Conservation (phyloP, 2,888 invertebrate genomes). For the Buathra laborator region DNA sequence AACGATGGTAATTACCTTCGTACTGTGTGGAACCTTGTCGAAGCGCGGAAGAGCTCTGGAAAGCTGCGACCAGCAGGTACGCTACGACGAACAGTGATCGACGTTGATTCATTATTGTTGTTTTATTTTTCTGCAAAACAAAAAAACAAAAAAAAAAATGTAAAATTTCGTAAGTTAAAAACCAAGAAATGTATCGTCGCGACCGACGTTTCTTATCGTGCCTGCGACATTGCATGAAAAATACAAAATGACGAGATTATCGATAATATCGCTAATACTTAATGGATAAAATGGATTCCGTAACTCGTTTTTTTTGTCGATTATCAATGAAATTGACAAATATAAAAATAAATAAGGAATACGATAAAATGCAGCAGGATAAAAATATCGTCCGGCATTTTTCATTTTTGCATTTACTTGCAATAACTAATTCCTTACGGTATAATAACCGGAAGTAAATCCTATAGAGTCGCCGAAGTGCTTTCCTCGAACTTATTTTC, state of each 20-base stretch:
- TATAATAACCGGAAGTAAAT: no score
- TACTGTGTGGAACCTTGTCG: constrained; percentile 73
- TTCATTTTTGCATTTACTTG: no score
- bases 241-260: no score
- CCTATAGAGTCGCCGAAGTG: neutral
- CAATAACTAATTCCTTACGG: neutral
- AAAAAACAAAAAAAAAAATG: neutral
- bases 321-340: neutral
- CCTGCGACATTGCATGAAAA: no score
- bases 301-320: neutral
- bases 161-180: no score
- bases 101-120: constrained; percentile 40
- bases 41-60: constrained; percentile 66
- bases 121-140: constrained; percentile 58
- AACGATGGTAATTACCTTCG: constrained; percentile 74
- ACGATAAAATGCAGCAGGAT: no score
- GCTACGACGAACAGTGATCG: constrained; percentile 55
- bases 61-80: constrained; percentile 60
- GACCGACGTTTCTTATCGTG: neutral
- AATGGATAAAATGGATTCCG: neutral
- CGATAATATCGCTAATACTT: no score
- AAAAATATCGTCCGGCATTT: no score
- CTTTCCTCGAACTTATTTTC: constrained; percentile 13
- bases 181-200: no score
- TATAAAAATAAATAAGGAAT: neutral